Base-by-base conservation (phyloP, 2,797 vertebrate species). In the Xiphorhynchus erythropygius region DNA sequence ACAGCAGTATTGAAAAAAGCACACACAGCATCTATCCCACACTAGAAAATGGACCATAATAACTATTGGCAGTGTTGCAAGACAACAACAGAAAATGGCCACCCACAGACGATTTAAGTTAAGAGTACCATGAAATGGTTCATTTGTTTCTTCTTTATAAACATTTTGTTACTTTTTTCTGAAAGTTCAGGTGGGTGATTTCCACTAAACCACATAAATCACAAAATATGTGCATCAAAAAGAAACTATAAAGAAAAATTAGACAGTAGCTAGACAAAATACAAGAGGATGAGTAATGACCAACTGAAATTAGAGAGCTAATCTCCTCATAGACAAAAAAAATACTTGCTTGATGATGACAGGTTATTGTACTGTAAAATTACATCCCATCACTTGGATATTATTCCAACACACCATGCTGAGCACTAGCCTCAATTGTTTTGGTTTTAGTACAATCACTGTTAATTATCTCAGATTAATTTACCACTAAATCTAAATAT, bases 391-490 rank as follows among this genome's bases (percentile, higher is more conserved):
- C 67, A 79, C 44, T 56, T 64, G 42, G 52, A 18, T 69, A 65
- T 80, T 82, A 69, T 78, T 93, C 46, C 42, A 82, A 90, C 22
- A 37, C 19, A 79, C 11, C 60, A 73, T 37, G 44, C 67, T 89
- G 78, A 89, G 68, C 44, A 42, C 42, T 60, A 59, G 52, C 9
- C 87, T 57, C 56, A 87, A 69, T 52, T 81, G 71, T 70, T 93
- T 84, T 88, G 68, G 46, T 82, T 94, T 87, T 64, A 84, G 76
- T 60, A 86, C 52, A 84, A 84, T 49, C 35, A 68, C 19, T 70
- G 70, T n/a, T 63, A 94, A 78, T 75, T 84, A 90, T 33, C 47
- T 77, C 39, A 84, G 49, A 93, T 82, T 79, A 86, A 90, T 91
- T 68, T 83, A 77, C 50, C 30, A 22, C 33, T 67, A 83, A 41